These are phyloP conservation scores for Pangasius sanitwongsei DNA, from an alignment of 2,797 vertebrate genomes.

Conservation along the genomic window DNA sequence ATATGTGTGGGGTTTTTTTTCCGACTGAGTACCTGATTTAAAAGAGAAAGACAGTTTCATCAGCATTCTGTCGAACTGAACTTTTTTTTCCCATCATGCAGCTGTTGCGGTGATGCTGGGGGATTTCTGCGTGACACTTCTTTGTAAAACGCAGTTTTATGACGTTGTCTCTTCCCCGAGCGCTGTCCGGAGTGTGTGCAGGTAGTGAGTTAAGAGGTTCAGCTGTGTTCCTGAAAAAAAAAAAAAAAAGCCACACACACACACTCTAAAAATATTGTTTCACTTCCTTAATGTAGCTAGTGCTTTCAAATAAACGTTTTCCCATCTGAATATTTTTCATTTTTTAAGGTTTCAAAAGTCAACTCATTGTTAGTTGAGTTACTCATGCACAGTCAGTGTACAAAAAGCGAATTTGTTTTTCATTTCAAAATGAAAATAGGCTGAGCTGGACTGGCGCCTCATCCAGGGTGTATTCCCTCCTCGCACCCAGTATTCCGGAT, in stretches of 20 bases:
- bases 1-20: not conserved
- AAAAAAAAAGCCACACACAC: not conserved
- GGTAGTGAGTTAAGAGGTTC: not conserved
- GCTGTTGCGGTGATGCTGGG: not conserved
- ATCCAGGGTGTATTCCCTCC: not conserved
- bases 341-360: not conserved
- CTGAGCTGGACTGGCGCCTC: not conserved
- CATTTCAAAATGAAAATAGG: not conserved
- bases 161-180: not conserved
- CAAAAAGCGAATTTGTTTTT: not conserved
- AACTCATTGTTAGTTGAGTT: not conserved
- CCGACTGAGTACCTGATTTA: not conserved
- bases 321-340: not conserved
- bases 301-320: not conserved
- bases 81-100: not conserved
- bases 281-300: not conserved
- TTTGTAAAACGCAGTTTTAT: conserved; percentile 4
- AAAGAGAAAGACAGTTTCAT: not conserved
- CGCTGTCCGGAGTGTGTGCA: not conserved
- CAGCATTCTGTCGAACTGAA: not conserved
- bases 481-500: not conserved
- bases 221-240: not conserved
- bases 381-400: not conserved
- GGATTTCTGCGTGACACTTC: not conserved
- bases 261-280: not conserved